Conservation (phyloP, 2,888 invertebrate species). For the Halictus ligatus region DNA sequence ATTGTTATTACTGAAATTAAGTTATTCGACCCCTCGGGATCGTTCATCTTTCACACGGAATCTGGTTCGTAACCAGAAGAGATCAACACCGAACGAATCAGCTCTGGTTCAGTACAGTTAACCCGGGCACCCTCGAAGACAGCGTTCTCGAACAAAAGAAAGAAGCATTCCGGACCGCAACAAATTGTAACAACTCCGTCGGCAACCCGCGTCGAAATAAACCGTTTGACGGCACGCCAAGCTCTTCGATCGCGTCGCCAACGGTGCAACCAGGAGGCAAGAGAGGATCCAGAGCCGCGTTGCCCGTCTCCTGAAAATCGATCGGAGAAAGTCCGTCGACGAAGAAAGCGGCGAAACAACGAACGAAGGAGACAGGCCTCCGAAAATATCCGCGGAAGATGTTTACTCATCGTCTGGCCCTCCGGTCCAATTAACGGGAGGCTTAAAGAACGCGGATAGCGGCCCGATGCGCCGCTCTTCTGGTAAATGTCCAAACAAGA, state of each 20-base stretch:
- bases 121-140: background rate
- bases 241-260: slow-evolving; percentile 8
- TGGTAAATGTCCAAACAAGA: slow-evolving; percentile 39
- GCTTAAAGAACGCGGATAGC: background rate
- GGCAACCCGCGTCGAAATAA: slow-evolving; percentile 2
- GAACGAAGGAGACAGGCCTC: background rate
- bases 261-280: background rate
- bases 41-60: background rate
- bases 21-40: background rate
- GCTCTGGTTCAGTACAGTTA: background rate
- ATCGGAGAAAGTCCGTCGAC: background rate
- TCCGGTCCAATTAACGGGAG: slow-evolving; percentile 11
- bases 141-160: background rate
- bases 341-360: background rate
- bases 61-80: background rate
- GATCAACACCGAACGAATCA: background rate
- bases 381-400: slow-evolving; percentile 16
- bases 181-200: slow-evolving; percentile 4
- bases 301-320: background rate
- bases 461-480: slow-evolving; percentile 1
- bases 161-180: background rate
- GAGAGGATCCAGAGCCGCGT: background rate
- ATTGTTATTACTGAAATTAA: background rate
- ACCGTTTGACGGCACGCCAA: slow-evolving; percentile 37
- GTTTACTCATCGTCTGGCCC: slow-evolving; percentile 17